phyloP scores from a whole-genome alignment of 2,888 invertebrate genomes.

The Meteorus cinctellus region DNA sequence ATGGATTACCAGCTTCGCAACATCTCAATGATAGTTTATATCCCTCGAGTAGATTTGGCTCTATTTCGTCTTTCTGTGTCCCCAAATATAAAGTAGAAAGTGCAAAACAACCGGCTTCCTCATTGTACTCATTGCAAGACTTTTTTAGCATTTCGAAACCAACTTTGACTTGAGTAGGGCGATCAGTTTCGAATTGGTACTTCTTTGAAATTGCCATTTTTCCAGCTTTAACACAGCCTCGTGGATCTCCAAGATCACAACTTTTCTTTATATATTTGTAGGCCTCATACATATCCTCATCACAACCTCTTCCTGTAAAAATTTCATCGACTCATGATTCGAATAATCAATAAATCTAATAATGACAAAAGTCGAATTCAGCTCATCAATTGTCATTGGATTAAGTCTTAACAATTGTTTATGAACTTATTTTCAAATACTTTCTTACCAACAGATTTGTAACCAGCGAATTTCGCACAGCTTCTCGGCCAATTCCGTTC shows the following conservation, averaged over 20 bases:
- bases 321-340: neutral
- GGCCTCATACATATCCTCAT: no score
- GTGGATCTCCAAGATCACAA: no score
- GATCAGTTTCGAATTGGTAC: no score
- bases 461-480: constrained; percentile 91
- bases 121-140: no score
- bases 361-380: neutral
- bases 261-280: no score
- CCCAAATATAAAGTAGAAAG: no score
- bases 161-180: no score
- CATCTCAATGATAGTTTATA: constrained; percentile 82
- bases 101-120: no score
- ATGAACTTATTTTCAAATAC: constrained; percentile 5
- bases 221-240: no score
- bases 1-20: constrained; percentile 87
- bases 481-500: constrained; percentile 88
- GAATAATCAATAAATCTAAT: neutral
- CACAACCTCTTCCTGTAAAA: neutral
- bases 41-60: constrained; percentile 83
- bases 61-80: constrained; percentile 52
- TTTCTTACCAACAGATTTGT: constrained; percentile 79
- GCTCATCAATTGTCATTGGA: neutral
- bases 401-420: neutral
- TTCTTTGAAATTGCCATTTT: no score
- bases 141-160: no score